Conservation (phyloP, 2,797 vertebrate genomes). For the Anguilla marmorata region DNA sequence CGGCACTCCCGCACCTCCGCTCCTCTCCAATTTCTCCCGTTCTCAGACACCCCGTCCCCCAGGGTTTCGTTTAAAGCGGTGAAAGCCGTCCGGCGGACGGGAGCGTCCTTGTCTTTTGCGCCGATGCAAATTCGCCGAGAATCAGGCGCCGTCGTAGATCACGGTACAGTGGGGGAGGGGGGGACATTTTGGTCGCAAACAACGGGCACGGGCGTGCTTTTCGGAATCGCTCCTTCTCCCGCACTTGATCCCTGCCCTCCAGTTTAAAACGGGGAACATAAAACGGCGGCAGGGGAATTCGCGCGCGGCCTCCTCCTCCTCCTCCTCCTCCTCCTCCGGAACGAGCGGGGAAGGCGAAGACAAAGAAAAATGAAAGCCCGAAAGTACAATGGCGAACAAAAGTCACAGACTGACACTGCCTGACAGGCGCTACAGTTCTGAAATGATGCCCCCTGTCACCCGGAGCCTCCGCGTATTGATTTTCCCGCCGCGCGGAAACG, state of each 20-base stretch:
- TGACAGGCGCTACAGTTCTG: slow-evolving; percentile 96
- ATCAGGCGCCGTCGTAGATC: slow-evolving; percentile 66
- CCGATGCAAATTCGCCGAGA: slow-evolving; percentile 74
- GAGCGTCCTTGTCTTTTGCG: slow-evolving; percentile 69
- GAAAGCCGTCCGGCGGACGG: slow-evolving; percentile 61
- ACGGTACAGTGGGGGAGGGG: slow-evolving; percentile 63
- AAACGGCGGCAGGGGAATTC: slow-evolving; percentile 82
- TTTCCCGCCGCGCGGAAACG: slow-evolving; percentile 78
- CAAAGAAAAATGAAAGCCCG: slow-evolving; percentile 91
- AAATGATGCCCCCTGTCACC: slow-evolving; percentile 87
- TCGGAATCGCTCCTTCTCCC: slow-evolving; percentile 67
- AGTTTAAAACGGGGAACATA: slow-evolving; percentile 78
- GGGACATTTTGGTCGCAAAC: slow-evolving; percentile 59
- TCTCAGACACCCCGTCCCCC: slow-evolving; percentile 64
- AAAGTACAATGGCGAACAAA: slow-evolving; percentile 92
- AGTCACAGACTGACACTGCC: slow-evolving; percentile 91
- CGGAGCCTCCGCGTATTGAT: slow-evolving; percentile 87
- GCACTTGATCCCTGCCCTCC: slow-evolving; percentile 79
- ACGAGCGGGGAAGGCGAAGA: slow-evolving; percentile 58
- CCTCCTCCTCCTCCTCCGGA: slow-evolving; percentile 47
- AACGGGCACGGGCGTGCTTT: slow-evolving; percentile 57
- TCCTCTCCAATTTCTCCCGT: slow-evolving; percentile 68
- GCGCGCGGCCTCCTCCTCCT: slow-evolving; percentile 68
- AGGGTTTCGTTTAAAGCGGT: slow-evolving; percentile 73
- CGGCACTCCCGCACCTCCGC: slow-evolving; percentile 42